Conservation (phyloP, 2,888 invertebrate species). For the Andrena bucephala region DNA sequence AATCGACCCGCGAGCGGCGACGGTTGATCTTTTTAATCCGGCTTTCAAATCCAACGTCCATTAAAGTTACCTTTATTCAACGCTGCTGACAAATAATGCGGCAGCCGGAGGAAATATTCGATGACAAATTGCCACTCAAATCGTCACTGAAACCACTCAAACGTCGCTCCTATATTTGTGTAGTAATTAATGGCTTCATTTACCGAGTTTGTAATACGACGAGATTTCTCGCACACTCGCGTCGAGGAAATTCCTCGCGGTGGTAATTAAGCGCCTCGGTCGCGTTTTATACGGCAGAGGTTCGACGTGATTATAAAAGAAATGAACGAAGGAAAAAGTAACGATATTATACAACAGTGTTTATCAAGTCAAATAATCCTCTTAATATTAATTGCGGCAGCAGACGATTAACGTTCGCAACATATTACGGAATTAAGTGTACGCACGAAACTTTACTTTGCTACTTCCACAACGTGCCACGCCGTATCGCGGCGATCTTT, state of each 20-base stretch:
- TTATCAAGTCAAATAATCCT: conserved; percentile 32
- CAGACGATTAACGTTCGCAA: conserved; percentile 29
- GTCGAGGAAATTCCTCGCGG: not conserved
- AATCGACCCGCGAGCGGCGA: not conserved
- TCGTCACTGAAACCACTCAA: not conserved
- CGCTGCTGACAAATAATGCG: not conserved
- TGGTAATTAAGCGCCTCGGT: not conserved
- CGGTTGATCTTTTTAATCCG: conserved; percentile 1
- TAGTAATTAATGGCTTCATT: conserved; percentile 32
- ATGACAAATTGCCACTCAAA: not conserved
- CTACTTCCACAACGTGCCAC: conserved; percentile 27
- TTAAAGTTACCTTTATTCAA: not conserved
- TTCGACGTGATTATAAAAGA: not conserved
- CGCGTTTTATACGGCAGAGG: not conserved
- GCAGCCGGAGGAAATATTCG: not conserved
- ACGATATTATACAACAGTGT: not conserved
- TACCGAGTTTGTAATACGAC: not conserved
- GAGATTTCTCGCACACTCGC: not conserved
- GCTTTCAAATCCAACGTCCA: not conserved
- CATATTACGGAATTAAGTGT: conserved; percentile 20
- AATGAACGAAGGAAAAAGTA: not conserved
- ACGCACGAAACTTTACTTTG: conserved; percentile 19
- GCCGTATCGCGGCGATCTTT: conserved; percentile 59
- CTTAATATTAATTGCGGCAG: conserved; percentile 4
- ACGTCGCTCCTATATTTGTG: not conserved